Evolutionary conservation across 2,888 invertebrate genomes (phyloP).

Genomic region (Ormyrus nitidulus): DNA sequence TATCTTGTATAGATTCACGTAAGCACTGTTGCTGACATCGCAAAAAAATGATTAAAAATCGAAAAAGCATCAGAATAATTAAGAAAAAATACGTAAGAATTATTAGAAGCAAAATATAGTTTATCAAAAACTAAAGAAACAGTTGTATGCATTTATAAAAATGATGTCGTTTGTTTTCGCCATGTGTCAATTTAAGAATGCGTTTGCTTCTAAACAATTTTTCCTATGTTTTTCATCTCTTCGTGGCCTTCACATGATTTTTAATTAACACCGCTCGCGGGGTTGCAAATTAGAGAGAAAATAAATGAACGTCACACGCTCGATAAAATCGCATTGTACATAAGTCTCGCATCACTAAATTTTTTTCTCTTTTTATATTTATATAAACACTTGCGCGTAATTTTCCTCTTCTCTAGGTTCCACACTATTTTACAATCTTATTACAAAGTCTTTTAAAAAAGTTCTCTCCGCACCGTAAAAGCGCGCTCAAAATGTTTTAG

Average conservation of each 20-base stretch:
- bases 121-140: slow-evolving; percentile 42
- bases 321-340: slow-evolving; percentile 53
- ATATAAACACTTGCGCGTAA: slow-evolving; percentile 54
- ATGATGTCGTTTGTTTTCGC: slow-evolving; percentile 12
- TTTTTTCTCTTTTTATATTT: slow-evolving; percentile 35
- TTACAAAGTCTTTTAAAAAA: slow-evolving; percentile 69
- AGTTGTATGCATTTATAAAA: slow-evolving; percentile 34
- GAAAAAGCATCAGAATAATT: slow-evolving; percentile 11
- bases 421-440: slow-evolving; percentile 66
- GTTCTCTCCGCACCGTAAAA: slow-evolving; percentile 59
- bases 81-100: slow-evolving; percentile 1
- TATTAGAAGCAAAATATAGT: slow-evolving; percentile 23
- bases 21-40: slow-evolving; percentile 37
- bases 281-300: slow-evolving; percentile 49
- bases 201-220: slow-evolving; percentile 22
- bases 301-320: slow-evolving; percentile 52
- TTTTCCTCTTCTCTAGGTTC: slow-evolving; percentile 33
- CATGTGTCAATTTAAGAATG: slow-evolving; percentile 41
- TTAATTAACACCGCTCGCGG: slow-evolving; percentile 21
- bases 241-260: slow-evolving; percentile 29
- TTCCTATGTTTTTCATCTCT: slow-evolving; percentile 24
- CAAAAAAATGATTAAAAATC: slow-evolving; percentile 18
- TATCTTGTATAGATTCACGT: slow-evolving; percentile 33
- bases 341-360: slow-evolving; percentile 47
- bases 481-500: slow-evolving; percentile 47